Evolutionary conservation across 2,113 vertebrate genomes (phyloP), one percentile per base, ranked within the genome.

Genomic region (Leptocoma aspasia): DNA sequence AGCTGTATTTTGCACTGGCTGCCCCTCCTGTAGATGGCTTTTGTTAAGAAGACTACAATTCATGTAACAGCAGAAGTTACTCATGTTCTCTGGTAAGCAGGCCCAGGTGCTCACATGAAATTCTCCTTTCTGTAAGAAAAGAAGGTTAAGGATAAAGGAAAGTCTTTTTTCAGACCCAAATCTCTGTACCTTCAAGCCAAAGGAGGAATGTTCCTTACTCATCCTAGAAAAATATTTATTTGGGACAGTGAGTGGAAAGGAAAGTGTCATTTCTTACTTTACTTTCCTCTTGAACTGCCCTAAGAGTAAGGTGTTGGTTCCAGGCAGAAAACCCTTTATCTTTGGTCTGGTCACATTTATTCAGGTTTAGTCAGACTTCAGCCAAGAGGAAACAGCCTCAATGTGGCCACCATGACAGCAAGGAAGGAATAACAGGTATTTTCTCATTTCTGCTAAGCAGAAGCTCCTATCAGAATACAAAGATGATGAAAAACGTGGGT

Each of bases 341-440:
- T 92, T 90, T 50, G 77, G 31, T 89, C 54, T 80, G 78, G 54
- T 91, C n/a, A 73, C 42, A 63, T 76, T 92, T 70, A 86, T 39
- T 88, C 35, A 82, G 45, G 47, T 52, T 61, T 91, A 84, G 21
- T 39, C 72, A 80, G 24, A 57, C 20, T 70, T 86, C 15, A 95
- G 42, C 63, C 50, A 82, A 79, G 66, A 89, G 42, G 75, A 95
- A 92, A 80, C 50, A 66, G 47, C 59, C 54, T 82, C 70, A 59
- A 13, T 5, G 3, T 59, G 70, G 63, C 94, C 81, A 82, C 79
- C 60, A 68, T 54, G 56, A 83, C 64, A 92, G 89, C 64, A 90
- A 91, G 63, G 42, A 94, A 70, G 54, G 70, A 82, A 77, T 65
- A 95, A 80, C 84, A 94, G 94, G 82, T 92, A 94, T 95, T 90